Evolutionary conservation across 2,888 invertebrate genomes (phyloP).

Genomic region (Tiliacea citrago): DNA sequence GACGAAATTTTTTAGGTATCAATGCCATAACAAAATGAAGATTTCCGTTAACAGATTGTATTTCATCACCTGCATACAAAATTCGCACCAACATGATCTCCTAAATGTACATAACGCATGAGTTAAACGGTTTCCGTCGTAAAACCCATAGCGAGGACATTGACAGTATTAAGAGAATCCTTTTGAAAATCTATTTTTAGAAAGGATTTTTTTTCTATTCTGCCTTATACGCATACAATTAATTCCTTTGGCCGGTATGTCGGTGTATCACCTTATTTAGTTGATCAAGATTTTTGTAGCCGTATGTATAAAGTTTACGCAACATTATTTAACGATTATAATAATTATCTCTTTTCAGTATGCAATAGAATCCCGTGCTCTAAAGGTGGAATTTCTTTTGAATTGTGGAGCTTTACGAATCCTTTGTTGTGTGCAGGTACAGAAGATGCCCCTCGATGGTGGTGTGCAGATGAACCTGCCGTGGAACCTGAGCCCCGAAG

Average conservation of each 20-base stretch:
- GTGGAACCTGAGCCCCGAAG: constrained; percentile 86
- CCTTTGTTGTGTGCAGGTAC: constrained; percentile 66
- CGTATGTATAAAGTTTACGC: not conserved
- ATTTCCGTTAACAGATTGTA: constrained; percentile 18
- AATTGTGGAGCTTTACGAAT: not conserved
- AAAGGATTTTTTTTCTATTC: not conserved
- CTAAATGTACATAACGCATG: constrained; percentile 11
- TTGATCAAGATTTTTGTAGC: constrained; percentile 18
- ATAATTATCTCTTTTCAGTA: constrained; percentile 3
- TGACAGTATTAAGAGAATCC: not conserved
- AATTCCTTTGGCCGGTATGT: not conserved
- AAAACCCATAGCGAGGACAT: constrained; percentile 2
- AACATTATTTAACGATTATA: constrained; percentile 16
- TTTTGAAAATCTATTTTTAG: not conserved
- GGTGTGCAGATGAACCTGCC: constrained; percentile 84
- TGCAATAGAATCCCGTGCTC: not conserved
- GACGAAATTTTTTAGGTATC: constrained; percentile 5
- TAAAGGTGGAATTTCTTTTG: not conserved
- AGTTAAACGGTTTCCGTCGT: constrained; percentile 20
- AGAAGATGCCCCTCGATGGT: constrained; percentile 86
- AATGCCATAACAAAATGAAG: constrained; percentile 23
- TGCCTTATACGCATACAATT: constrained; percentile 3
- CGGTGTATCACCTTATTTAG: constrained; percentile 12
- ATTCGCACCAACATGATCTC: constrained; percentile 23
- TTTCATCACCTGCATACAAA: constrained; percentile 1